Conservation (phyloP, 37 sponge, comb jelly and placozoan species). For the Theonella swinhoei region DNA sequence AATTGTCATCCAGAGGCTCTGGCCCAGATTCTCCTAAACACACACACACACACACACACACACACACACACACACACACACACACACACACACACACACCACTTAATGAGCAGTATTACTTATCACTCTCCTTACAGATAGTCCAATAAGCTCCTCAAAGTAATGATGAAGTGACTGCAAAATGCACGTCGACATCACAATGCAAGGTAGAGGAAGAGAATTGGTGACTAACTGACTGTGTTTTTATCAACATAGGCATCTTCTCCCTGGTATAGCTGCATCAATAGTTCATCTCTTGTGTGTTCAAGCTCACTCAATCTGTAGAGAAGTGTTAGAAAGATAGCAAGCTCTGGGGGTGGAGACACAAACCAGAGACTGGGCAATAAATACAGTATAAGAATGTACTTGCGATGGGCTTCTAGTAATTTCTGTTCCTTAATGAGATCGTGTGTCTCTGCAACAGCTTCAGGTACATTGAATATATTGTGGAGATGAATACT, state of each 20-base stretch:
- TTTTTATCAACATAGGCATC: constrained; percentile 83
- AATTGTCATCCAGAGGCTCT: constrained; percentile 69
- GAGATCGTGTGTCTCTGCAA: constrained; percentile 56
- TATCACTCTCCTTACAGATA: constrained; percentile 82
- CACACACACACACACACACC: no score
- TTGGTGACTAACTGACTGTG: constrained; percentile 55
- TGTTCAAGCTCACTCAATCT: constrained; percentile 87
- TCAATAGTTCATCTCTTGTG: constrained; percentile 89
- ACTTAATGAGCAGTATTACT: no score
- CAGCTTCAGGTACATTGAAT: constrained; percentile 74
- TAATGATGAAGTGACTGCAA: constrained; percentile 76
- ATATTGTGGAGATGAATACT: constrained; percentile 81
- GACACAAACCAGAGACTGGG: neutral
- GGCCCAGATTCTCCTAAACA: constrained; percentile 56
- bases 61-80: constrained; percentile 21
- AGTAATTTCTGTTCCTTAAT: constrained; percentile 54
- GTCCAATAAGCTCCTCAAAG: constrained; percentile 68
- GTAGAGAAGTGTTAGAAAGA: neutral
- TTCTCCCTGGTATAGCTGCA: constrained; percentile 82
- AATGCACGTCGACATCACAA: no score
- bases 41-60: no score
- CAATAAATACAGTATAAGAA: neutral
- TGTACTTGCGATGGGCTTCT: constrained; percentile 77
- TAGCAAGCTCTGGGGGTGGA: neutral
- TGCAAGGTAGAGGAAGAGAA: neutral